phyloP scores from a whole-genome alignment of 2,797 vertebrate species.

The Cygnus olor region DNA sequence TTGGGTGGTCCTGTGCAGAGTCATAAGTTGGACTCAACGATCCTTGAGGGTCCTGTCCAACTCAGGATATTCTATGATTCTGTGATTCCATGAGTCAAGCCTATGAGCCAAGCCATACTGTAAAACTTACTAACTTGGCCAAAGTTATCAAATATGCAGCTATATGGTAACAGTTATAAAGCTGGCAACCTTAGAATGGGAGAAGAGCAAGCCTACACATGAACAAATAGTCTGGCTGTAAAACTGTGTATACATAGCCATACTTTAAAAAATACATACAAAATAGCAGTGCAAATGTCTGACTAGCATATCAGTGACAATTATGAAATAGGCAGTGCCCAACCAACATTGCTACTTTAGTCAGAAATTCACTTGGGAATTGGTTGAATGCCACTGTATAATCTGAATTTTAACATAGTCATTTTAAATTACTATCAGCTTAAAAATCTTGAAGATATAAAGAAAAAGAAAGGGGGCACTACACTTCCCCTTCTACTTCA shows the following conservation, averaged over 20 bases:
- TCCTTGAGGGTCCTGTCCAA: no score
- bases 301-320: not conserved
- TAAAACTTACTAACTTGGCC: not conserved
- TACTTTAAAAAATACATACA: not conserved
- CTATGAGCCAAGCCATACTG: not conserved
- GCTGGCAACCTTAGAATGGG: not conserved
- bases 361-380: not conserved
- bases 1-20: no score
- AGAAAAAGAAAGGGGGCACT: slow-evolving; percentile 47
- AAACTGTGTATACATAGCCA: not conserved
- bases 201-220: not conserved
- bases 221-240: not conserved
- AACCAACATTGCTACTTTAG: not conserved
- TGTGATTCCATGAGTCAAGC: no score
- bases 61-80: no score
- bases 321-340: not conserved
- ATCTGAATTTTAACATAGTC: not conserved
- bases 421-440: slow-evolving; percentile 19
- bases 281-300: not conserved
- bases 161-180: no score
- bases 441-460: slow-evolving; percentile 37
- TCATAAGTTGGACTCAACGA: no score
- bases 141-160: not conserved
- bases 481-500: not conserved
- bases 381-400: not conserved